Conservation (phyloP, 2,888 invertebrate genomes). For the Dryomyza anilis region DNA sequence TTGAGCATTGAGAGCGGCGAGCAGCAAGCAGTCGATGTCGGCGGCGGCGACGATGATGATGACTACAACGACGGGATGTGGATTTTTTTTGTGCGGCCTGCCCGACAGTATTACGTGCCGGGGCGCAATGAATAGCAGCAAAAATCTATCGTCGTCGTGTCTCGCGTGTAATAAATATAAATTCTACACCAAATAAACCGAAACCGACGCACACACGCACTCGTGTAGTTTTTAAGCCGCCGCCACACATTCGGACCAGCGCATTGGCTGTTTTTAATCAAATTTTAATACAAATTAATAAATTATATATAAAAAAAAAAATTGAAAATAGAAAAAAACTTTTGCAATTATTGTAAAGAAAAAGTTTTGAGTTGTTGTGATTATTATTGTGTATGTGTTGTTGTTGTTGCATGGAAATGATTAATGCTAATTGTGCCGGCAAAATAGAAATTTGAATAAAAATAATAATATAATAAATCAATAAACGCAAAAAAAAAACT, state of each 20-base stretch:
- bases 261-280: no score
- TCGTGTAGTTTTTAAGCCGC: not conserved
- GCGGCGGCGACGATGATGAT: conserved; percentile 40
- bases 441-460: no score
- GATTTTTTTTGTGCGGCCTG: conserved; percentile 56
- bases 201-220: conserved; percentile 16
- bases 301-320: no score
- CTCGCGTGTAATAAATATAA: conserved; percentile 40
- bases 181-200: conserved; percentile 33
- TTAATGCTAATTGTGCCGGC: no score
- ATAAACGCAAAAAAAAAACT: no score
- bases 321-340: no score
- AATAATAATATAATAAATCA: no score
- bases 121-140: conserved; percentile 57
- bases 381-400: no score
- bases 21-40: conserved; percentile 37
- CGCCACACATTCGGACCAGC: not conserved
- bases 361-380: no score
- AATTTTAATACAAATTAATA: no score
- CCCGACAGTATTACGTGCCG: conserved; percentile 59
- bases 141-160: conserved; percentile 47
- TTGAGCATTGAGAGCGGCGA: conserved; percentile 43
- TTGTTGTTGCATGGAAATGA: no score
- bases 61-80: conserved; percentile 53
- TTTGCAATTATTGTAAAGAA: no score